A percentile compares a stretch with the other conserved stretches of the same genome.
These are phyloP conservation scores for Siderastrea siderea DNA, from an alignment of 92 coral and sea anemone species.

Conservation along the genomic window DNA sequence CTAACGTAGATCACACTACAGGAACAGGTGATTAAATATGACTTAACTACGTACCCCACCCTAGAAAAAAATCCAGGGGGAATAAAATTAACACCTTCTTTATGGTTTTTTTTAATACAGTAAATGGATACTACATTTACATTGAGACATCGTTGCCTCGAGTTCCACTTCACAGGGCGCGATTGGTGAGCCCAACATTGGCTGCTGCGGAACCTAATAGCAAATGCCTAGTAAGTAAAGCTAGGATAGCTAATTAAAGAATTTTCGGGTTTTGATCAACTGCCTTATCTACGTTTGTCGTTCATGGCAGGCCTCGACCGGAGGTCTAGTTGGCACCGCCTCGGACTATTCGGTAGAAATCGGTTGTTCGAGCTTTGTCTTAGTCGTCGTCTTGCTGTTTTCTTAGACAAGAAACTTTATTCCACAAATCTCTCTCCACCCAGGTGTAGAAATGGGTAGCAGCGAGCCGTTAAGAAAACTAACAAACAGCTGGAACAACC, in stretches of 20 bases:
- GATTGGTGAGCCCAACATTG: conserved; percentile 82
- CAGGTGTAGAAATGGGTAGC: too few species aligned
- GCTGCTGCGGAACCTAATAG: conserved; percentile 62
- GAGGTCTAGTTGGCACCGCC: too few species aligned
- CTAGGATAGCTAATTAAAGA: neutral
- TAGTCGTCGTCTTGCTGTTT: too few species aligned
- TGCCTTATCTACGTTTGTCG: neutral
- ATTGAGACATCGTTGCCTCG: conserved; percentile 82
- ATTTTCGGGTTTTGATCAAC: neutral
- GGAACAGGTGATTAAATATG: conserved; percentile 60
- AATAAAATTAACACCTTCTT: neutral
- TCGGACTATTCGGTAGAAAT: too few species aligned
- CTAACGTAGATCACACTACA: conserved; percentile 72
- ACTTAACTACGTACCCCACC: neutral
- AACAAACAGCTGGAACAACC: too few species aligned
- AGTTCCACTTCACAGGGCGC: conserved; percentile 62
- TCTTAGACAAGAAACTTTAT: too few species aligned
- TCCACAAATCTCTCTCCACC: too few species aligned
- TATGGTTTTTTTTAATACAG: neutral
- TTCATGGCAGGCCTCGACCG: too few species aligned
- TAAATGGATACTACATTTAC: conserved; percentile 72
- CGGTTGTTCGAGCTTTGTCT: neutral
- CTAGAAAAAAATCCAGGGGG: neutral
- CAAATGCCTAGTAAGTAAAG: conserved; percentile 71
- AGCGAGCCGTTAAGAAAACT: too few species aligned